Evolutionary conservation across 2,797 vertebrate species (phyloP), one percentile per base, ranked within the genome.

Genomic region (Sternotherus odoratus): DNA sequence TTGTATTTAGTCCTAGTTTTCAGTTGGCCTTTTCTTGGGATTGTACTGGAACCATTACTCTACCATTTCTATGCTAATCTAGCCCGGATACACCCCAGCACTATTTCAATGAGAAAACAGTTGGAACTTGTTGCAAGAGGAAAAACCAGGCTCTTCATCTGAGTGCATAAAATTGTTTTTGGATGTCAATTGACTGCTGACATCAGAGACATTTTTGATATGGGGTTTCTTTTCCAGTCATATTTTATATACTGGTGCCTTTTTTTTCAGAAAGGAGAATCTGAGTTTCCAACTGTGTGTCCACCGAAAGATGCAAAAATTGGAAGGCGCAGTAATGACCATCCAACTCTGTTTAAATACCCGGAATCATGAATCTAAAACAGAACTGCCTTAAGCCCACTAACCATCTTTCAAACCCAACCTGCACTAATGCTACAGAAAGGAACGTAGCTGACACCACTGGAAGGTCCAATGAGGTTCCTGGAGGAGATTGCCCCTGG

Each of bases 121-220:
- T 36, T 83, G 85, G 4, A 91, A 24, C 11, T 54, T 0, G 15
- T 8, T 46, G 1, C 26, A 69, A 4, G 12, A 9, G 57, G 75
- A 81, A 46, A 46, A 86, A 90, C 53, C 19, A 16, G 30, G 51
- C 2, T 0, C 2, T 51, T 66, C 77, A 39, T 36, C 3, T 60
- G 79, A 36, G 63, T 86, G 63, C 56, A 57, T 26, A 36, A 23
- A 28, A 51, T 83, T 79, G 49, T 24, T 85, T 81, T 85, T 33
- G 2, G 2, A 23, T 8, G 30, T 91, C 53, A 78, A 48, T 82
- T 50, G 15, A 60, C 60, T 26, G 57, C 2, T 33, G 24, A 46
- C n/a, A 88, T n/a, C 5, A 88, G 33, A 89, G 56, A 91, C 51
- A 30, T 53, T 63, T 92, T 92, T 91, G 2, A 16, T 82, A n/a